Conservation (phyloP, 2,797 vertebrate species). For the Sebastes iracundus region DNA sequence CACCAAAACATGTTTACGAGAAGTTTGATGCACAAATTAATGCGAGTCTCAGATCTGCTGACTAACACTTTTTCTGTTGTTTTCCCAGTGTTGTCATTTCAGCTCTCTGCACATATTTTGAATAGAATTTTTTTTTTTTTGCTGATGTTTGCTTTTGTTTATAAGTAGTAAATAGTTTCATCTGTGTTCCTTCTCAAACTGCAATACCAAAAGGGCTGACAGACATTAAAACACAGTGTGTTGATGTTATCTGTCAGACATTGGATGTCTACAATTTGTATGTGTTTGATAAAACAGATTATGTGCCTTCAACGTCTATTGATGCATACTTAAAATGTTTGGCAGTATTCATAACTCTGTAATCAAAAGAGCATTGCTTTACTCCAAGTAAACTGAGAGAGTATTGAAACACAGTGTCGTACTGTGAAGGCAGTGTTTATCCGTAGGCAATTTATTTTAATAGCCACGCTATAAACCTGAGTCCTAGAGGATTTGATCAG, state of each 20-base stretch:
- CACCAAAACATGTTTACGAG: slow-evolving; percentile 9
- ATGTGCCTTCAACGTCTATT: slow-evolving; percentile 21
- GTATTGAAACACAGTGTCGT: not conserved
- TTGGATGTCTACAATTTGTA: not conserved
- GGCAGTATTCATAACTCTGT: not conserved
- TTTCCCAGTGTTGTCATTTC: not conserved
- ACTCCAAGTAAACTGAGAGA: not conserved
- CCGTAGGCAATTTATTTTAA: not conserved
- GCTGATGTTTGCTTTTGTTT: not conserved
- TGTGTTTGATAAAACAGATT: not conserved
- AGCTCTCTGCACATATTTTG: not conserved
- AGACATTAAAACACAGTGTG: not conserved
- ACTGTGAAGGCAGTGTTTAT: not conserved
- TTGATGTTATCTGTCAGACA: not conserved
- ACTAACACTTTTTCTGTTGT: not conserved
- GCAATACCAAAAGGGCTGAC: not conserved
- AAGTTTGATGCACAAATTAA: not conserved
- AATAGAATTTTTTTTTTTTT: not conserved
- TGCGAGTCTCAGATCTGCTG: not conserved
- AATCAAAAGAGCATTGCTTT: not conserved
- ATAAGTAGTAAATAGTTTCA: not conserved
- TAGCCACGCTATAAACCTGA: slow-evolving; percentile 7
- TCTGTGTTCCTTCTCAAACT: not conserved
- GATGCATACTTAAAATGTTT: not conserved
- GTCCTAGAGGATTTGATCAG: not conserved